Conservation (phyloP, 2,888 invertebrate species). For the Ophioninae sp. region DNA sequence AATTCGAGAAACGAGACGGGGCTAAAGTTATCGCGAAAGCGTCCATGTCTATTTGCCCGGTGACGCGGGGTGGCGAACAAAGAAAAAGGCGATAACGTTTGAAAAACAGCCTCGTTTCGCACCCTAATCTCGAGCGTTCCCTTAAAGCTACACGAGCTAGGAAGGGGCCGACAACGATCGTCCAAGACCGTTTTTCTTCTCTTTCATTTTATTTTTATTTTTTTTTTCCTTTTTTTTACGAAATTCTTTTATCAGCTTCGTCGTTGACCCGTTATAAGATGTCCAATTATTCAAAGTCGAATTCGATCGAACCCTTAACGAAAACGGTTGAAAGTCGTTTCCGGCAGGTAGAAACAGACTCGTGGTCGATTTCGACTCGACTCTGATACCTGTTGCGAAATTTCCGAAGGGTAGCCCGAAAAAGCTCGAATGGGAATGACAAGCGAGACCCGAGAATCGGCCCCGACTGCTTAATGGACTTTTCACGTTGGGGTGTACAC, state of each 20-base stretch:
- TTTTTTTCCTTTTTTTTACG: too few species aligned
- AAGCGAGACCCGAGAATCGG: constrained; percentile 36
- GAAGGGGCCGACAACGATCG: too few species aligned
- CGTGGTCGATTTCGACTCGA: not conserved
- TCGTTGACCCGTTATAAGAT: too few species aligned
- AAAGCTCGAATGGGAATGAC: constrained; percentile 50
- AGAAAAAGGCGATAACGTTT: constrained; percentile 4
- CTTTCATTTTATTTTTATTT: too few species aligned
- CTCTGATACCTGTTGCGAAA: constrained; percentile 44
- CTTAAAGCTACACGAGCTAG: too few species aligned
- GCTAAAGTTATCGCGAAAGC: not conserved
- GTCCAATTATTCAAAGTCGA: too few species aligned
- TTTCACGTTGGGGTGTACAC: constrained; percentile 49
- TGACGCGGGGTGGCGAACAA: not conserved
- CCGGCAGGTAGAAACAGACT: not conserved
- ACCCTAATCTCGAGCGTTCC: too few species aligned
- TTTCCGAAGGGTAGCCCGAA: constrained; percentile 6
- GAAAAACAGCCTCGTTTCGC: not conserved
- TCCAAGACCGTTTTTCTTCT: too few species aligned
- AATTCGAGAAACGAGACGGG: not conserved
- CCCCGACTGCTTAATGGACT: constrained; percentile 60
- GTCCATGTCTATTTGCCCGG: not conserved
- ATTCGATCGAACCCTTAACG: too few species aligned
- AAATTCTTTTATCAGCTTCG: too few species aligned
- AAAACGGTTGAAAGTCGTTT: not conserved